These are phyloP conservation scores for Daboia siamensis DNA, from an alignment of 2,113 vertebrate species.

Conservation along the genomic window DNA sequence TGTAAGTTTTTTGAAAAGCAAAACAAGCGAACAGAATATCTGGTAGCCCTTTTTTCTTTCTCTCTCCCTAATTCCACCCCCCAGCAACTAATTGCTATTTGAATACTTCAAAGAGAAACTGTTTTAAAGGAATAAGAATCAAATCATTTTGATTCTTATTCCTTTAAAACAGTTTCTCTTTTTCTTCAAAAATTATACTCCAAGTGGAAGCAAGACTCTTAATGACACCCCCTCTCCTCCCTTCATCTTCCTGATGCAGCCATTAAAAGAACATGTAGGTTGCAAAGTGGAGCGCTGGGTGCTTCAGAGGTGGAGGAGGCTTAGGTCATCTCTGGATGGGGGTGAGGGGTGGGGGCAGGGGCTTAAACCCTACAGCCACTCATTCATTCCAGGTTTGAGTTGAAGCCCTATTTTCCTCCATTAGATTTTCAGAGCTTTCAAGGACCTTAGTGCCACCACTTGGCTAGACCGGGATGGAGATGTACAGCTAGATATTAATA, in stretches of 20 bases:
- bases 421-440: not conserved
- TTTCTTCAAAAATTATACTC: not conserved
- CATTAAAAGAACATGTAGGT: too few species aligned
- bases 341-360: too few species aligned
- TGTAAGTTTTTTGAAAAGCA: not conserved
- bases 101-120: not conserved
- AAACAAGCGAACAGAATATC: not conserved
- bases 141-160: not conserved
- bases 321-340: not conserved
- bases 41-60: not conserved
- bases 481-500: not conserved
- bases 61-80: not conserved
- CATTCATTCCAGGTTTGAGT: not conserved
- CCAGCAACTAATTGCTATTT: not conserved
- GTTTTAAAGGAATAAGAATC: too few species aligned
- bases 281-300: too few species aligned
- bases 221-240: too few species aligned
- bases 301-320: too few species aligned
- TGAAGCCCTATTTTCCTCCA: not conserved
- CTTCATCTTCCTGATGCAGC: too few species aligned
- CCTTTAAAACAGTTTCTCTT: not conserved
- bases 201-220: not conserved
- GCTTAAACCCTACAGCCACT: not conserved
- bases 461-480: not conserved
- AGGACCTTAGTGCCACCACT: not conserved